Conservation (phyloP, 1,140 invertebrate genomes). For the Trachymyrmex septentrionalis region DNA sequence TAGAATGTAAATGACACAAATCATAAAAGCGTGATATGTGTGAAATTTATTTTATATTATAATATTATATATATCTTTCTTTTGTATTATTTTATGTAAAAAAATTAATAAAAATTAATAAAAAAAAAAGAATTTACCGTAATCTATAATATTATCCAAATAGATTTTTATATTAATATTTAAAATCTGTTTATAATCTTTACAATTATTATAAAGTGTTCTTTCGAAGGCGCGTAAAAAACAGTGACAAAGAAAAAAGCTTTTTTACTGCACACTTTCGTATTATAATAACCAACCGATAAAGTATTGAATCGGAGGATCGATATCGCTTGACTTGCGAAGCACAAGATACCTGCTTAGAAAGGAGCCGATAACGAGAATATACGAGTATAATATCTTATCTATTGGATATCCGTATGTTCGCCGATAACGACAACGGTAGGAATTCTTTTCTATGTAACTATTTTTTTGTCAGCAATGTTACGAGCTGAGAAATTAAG, state of each 20-base stretch:
- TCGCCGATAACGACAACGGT: constrained; percentile 22
- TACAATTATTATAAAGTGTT: background rate
- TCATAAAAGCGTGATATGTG: background rate
- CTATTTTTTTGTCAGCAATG: constrained; percentile 10
- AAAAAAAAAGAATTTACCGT: background rate
- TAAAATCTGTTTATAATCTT: background rate
- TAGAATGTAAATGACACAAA: background rate
- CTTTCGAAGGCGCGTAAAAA: background rate
- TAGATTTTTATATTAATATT: background rate
- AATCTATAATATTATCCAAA: background rate
- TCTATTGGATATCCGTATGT: constrained; percentile 17
- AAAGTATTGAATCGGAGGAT: constrained; percentile 20
- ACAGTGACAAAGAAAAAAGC: background rate
- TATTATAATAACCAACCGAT: constrained; percentile 2
- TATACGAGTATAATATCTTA: constrained; percentile 43
- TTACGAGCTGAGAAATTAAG: constrained; percentile 26
- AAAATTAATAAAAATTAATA: constrained; percentile 8
- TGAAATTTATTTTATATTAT: background rate
- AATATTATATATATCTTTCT: background rate
- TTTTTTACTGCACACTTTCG: background rate
- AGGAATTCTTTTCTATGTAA: constrained; percentile 15
- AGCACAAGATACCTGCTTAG: background rate
- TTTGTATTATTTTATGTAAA: background rate
- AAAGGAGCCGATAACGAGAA: constrained; percentile 38
- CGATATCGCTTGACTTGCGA: constrained; percentile 19